Base-by-base conservation (phyloP, 1,140 invertebrate genomes). In the Drosophila kanapiae region DNA sequence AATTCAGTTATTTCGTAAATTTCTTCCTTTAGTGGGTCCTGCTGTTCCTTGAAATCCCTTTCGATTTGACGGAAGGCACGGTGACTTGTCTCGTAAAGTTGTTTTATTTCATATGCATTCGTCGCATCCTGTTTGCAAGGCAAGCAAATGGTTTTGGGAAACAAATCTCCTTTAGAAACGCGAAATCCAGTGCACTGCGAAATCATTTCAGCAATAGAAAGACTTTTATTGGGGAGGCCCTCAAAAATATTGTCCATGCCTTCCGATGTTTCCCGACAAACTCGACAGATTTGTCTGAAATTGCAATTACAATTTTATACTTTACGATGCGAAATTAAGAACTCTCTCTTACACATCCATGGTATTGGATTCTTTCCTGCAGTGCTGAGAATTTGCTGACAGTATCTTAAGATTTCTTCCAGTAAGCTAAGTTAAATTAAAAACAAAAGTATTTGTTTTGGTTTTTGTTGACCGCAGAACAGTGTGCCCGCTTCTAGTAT, bases 121-220 rank as follows among this genome's bases (percentile, higher is more conserved):
- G 6, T 53, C 1, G 51, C 51, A 35, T 53, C 51, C 51, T 53
- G 31, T 16, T 53, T 35, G 51, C 51, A 53, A 1, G 51, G 1
- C 11, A 11, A 1, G 31, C 51, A 53, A 1, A 53, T 35, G 16
- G 16, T 9, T 53, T 53, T 35, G 11, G 51, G 7, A 53, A 35
- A 53, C 1, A 7, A 16, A 53, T 53, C 51, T 4, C 11, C 51
- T 35, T 2, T 35, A 53, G 6, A 35, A 18, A 53, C 16, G 0
- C 11, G 7, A 23, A 9, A 35, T 2, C 51, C 51, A 4, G 51
- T 53, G 5, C 51, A 53, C 16, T 53, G 51, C 16, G 51, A 35
- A 8, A 53, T 53, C 51, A 53, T 53, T 14, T 35, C 6, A 31
- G 51, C 51, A 23, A 53, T 35, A 35, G 51, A 35, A 35, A 53